These are phyloP conservation scores for Sinocyclocheilus grahami DNA, from an alignment of 2,113 vertebrate species.

Conservation along the genomic window DNA sequence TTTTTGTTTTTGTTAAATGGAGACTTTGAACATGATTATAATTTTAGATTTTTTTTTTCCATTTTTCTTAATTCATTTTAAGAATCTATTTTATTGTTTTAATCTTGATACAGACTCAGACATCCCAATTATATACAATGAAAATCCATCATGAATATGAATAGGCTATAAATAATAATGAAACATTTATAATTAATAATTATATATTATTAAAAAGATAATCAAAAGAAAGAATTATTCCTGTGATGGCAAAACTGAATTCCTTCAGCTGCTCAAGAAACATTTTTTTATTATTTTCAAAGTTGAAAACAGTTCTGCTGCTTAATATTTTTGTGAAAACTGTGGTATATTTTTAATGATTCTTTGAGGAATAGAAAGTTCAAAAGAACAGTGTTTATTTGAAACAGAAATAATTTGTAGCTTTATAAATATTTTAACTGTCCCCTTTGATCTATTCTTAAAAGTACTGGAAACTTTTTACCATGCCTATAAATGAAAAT, in stretches of 20 bases:
- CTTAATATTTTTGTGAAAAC: neutral
- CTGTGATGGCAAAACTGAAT: neutral
- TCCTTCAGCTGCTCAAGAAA: neutral
- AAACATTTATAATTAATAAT: neutral
- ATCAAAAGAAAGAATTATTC: neutral
- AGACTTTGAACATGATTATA: neutral
- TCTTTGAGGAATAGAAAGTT: neutral
- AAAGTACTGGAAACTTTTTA: too few relatives aligned
- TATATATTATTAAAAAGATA: neutral
- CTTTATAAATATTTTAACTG: neutral
- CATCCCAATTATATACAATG: neutral
- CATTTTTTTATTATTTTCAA: neutral
- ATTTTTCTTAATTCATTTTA: neutral
- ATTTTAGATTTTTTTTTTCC: neutral
- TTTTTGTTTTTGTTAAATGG: neutral
- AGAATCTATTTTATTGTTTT: neutral
- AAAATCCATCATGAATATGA: neutral
- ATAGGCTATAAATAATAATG: neutral
- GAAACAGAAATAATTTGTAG: neutral
- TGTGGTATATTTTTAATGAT: too few relatives aligned
- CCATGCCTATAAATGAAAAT: too few relatives aligned
- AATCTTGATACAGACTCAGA: neutral
- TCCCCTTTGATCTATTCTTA: neutral
- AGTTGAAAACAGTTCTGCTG: neutral
- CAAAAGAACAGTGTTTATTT: neutral